Evolutionary conservation across 2,888 invertebrate genomes (phyloP).

Genomic region (Pseudoips prasinana): DNA sequence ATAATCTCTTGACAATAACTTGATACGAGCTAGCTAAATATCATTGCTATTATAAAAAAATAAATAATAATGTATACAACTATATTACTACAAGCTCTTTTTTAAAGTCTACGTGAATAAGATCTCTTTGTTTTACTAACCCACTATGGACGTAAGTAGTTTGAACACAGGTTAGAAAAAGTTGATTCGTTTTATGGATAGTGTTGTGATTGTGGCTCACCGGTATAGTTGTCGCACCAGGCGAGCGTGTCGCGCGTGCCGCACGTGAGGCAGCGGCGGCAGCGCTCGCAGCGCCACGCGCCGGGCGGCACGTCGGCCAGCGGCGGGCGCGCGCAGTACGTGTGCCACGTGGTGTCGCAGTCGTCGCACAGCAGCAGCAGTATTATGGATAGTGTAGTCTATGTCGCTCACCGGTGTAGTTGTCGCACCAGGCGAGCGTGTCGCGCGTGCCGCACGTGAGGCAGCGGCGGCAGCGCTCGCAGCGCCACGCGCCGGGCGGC

Average conservation of each 20-base stretch:
- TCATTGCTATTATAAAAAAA: no score
- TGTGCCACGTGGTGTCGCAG: slow-evolving; percentile 99
- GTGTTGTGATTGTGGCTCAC: slow-evolving; percentile 27
- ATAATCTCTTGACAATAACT: no score
- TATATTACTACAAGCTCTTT: no score
- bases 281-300: slow-evolving; percentile 99
- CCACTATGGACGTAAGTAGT: no score
- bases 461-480: slow-evolving; percentile 97
- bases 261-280: slow-evolving; percentile 95
- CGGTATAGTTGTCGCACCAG: slow-evolving; percentile 84
- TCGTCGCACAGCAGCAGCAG: slow-evolving; percentile 98
- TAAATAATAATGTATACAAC: no score
- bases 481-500: slow-evolving; percentile 98
- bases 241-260: slow-evolving; percentile 91
- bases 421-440: slow-evolving; percentile 84
- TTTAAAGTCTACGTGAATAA: no score
- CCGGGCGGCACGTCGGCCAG: slow-evolving; percentile 96
- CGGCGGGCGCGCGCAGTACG: slow-evolving; percentile 98
- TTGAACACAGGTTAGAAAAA: no score
- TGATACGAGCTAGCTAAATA: no score
- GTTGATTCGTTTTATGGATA: no score
- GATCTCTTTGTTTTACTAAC: no score
- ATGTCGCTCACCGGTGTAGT: slow-evolving; percentile 82
- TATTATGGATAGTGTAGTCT: no score
- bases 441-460: slow-evolving; percentile 93